These are phyloP conservation scores for Polydrusus pterygomalis DNA, from an alignment of 2,888 invertebrate genomes.

Conservation along the genomic window DNA sequence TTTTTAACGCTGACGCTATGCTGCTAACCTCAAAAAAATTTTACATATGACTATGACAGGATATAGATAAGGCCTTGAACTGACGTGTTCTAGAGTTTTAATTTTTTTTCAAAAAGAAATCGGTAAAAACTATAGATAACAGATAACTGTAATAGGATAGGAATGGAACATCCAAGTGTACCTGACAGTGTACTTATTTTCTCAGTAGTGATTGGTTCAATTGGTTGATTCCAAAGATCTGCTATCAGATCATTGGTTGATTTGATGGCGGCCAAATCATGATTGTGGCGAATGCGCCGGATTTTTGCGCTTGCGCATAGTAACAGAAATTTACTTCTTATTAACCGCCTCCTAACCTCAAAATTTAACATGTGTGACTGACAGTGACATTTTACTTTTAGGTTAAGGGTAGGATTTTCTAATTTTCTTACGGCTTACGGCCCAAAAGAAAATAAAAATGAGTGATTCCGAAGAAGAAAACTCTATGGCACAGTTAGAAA, in stretches of 20 bases:
- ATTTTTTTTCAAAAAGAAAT: not conserved
- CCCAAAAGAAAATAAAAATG: no score
- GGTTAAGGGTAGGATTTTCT: no score
- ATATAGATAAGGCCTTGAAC: not conserved
- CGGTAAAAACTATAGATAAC: not conserved
- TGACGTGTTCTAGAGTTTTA: slow-evolving; percentile 20
- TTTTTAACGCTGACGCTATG: not conserved
- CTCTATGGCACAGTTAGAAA: not conserved
- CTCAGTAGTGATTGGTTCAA: no score
- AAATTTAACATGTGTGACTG: not conserved
- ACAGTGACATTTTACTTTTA: not conserved
- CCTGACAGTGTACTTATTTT: no score
- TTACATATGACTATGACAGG: not conserved
- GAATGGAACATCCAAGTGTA: no score
- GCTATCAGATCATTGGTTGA: no score
- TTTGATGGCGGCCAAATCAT: no score
- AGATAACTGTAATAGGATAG: not conserved
- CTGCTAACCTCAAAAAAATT: slow-evolving; percentile 19
- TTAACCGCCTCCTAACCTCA: not conserved
- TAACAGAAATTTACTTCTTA: no score
- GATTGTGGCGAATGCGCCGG: no score
- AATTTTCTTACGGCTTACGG: no score
- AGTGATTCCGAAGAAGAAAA: slow-evolving; percentile 41
- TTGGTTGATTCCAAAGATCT: no score
- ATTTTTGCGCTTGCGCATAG: no score